Evolutionary conservation across 1,140 invertebrate species (phyloP), one percentile per base, ranked within the genome.

Genomic region (Halictus rubicundus): DNA sequence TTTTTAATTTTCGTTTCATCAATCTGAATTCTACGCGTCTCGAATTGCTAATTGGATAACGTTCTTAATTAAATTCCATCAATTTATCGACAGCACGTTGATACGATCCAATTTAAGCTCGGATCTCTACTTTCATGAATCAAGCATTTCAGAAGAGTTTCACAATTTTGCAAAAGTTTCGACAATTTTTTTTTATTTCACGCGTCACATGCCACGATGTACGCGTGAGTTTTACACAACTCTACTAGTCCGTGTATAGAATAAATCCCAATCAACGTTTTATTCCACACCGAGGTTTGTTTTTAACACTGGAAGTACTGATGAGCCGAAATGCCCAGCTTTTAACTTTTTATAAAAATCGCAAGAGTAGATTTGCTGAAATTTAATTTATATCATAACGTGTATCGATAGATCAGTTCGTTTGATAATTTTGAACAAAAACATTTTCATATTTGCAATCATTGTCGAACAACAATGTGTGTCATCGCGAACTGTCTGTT

Each of bases 11-110:
- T 60, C 46, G 52, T 32, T 61, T 65, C 65, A 63, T 73, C 46
- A 68, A 37, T 79, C 57, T 32, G n/a, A 75, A 72, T 70, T 16
- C 65, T 68, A 68, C 63, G 39, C 25, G 25, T 65, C 25, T 63
- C n/a, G 16, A 23, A 73, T 83, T 57, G 73, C 64, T 81, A 87
- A 85, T 87, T 85, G 70, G 74, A 83, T 70, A 54, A 59, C 70
- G 68, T 81, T 79, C 72, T 85, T 85, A 83, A 86, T 87, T 86
- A 84, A 84, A 84, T 83, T 80, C 59, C 39, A 19, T 42, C 60
- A 49, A 68, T 78, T 78, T 57, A 16, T 39, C 59, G 64, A 72
- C 60, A 49, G 19, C 42, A n/a, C 27, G 37, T 23, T 14, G 32
- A 14, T 23, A 25, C 14, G 39, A 9, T 71, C 25, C 23, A 9